Conservation (phyloP, 1,140 invertebrate species). For the Ceratina australensis region DNA sequence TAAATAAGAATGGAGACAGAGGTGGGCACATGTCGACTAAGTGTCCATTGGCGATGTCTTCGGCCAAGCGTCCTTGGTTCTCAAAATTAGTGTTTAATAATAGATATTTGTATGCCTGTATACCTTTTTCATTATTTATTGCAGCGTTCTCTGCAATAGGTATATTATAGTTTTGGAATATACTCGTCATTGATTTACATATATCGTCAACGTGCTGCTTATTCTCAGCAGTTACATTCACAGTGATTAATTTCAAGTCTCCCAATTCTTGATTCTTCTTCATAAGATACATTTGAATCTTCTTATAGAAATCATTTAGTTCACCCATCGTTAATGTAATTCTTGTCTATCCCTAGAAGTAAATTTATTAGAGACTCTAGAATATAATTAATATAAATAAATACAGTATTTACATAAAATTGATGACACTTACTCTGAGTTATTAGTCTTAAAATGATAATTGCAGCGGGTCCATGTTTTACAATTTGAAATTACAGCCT, state of each 20-base stretch:
- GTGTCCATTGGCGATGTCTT: conserved; percentile 67
- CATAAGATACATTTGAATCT: conserved; percentile 65
- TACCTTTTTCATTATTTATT: conserved; percentile 40
- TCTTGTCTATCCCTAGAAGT: not conserved
- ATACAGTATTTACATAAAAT: not conserved
- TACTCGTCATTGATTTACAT: conserved; percentile 50
- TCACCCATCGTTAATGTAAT: conserved; percentile 19
- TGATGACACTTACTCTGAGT: not conserved
- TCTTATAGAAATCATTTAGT: conserved; percentile 65
- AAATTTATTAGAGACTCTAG: too few relatives aligned
- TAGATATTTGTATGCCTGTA: conserved; percentile 66
- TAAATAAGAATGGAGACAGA: conserved; percentile 71
- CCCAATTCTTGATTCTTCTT: conserved; percentile 65
- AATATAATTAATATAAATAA: conserved; percentile 1
- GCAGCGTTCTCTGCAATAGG: conserved; percentile 34
- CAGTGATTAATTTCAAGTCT: conserved; percentile 63
- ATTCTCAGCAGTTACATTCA: conserved; percentile 67
- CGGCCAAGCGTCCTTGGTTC: conserved; percentile 61
- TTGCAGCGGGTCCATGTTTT: not conserved
- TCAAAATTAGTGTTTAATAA: conserved; percentile 73
- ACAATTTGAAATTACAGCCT: not conserved
- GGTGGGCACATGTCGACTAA: conserved; percentile 72
- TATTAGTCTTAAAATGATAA: not conserved
- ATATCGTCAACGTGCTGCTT: conserved; percentile 60
- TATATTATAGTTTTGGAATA: conserved; percentile 49